A percentile compares a stretch with the other conserved stretches of the same genome.
Evolutionary conservation across 1,140 invertebrate species (phyloP).

Genomic region (Potamilus streckersoni): DNA sequence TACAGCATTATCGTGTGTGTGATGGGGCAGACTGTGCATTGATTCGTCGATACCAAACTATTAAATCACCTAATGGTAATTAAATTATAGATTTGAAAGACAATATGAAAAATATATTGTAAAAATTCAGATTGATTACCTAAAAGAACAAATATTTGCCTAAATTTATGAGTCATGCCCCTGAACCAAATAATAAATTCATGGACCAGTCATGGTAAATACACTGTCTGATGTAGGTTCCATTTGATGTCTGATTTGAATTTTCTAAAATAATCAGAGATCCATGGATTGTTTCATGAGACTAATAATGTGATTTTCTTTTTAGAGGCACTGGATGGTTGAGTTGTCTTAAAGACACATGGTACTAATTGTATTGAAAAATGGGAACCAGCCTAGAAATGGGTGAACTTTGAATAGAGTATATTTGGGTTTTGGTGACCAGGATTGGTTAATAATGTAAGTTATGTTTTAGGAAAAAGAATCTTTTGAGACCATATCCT

Average conservation of each 20-base stretch:
- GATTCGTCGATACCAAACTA: slow-evolving; percentile 87
- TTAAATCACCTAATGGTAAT: slow-evolving; percentile 59
- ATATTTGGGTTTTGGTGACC: no score
- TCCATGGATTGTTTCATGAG: no score
- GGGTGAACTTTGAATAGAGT: no score
- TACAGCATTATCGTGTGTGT: slow-evolving; percentile 96
- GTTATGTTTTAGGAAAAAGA: no score
- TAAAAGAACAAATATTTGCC: neutral
- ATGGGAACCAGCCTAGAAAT: no score
- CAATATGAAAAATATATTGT: neutral
- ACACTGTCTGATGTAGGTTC: neutral
- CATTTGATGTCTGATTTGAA: neutral
- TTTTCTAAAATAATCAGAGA: neutral
- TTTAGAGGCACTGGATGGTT: no score
- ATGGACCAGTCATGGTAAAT: neutral
- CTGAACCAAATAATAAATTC: neutral
- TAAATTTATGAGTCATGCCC: neutral
- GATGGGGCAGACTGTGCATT: slow-evolving; percentile 94
- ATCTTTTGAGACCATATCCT: no score
- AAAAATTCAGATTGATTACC: neutral
- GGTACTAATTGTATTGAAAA: no score
- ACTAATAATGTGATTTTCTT: no score
- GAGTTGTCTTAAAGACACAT: no score
- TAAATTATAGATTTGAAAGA: slow-evolving; percentile 1
- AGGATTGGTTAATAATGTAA: no score